Base-by-base conservation (phyloP, 2,797 vertebrate genomes). In the Takifugu ocellatus region DNA sequence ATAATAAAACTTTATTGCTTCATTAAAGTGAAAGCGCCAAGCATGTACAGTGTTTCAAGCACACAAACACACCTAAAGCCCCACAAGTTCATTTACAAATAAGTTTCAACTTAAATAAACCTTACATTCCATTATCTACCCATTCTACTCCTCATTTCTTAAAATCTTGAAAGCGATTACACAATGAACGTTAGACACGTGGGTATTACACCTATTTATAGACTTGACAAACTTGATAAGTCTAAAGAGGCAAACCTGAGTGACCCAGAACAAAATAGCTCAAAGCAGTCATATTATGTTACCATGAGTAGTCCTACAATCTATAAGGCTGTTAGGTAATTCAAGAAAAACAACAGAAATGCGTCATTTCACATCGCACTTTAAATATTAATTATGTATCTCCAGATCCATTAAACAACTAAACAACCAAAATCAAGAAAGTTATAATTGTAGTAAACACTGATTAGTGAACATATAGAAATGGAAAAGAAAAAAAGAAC, bases 1-100 rank as follows among this genome's bases (percentile, higher is more conserved):
- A 63, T 29, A 27, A 5, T 49, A 51, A 0, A 16, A 17, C 70
- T 72, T 64, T 78, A 70, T 75, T 82, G 7, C 43, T 78, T 75
- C 49, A 72, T 58, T 82, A 70, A 82, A 72, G 39, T 74, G 39
- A 54, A 71, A 82, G 79, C 62, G 55, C 55, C 63, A 72, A 74
- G 68, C 78, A 79, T 78, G 72, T 87, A 85, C 81, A 85, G 78
- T 85, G 70, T 78, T 74, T 63, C 51, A 84, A 78, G 50, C 82
- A 71, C 75, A 71, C 72, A 79, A 39, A 61, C 25, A 66, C 36
- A 66, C 36, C 1, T 65, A 43, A 66, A 64, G 6, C 54, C 50
- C 14, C 25, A 25, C 25, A 57, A 29, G n/a, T 39, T 39, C 50
- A 82, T 74, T 59, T 77, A 77, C 51, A 79, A 55, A 60, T 46